Evolutionary conservation across 2,888 invertebrate genomes (phyloP).

Genomic region (Stenodera caucasica): DNA sequence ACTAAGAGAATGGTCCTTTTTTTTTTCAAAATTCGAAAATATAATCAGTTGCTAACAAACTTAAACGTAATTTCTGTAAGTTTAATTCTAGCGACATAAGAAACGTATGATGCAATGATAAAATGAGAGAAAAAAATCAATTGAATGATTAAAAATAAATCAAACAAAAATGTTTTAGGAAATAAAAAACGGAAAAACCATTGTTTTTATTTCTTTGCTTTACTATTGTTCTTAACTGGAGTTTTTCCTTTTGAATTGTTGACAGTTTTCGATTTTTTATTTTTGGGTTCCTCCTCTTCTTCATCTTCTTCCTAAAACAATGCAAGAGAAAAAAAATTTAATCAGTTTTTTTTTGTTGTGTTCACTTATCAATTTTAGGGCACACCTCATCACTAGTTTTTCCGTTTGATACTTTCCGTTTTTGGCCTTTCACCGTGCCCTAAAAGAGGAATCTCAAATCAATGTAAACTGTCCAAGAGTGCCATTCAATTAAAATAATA

Average conservation of each 20-base stretch:
- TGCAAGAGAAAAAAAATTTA: slow-evolving; percentile 14
- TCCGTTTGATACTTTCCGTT: slow-evolving; percentile 49
- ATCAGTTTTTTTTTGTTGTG: neutral
- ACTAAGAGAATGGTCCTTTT: slow-evolving; percentile 20
- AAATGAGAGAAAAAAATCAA: slow-evolving; percentile 16
- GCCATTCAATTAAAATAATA: neutral
- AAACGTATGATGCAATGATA: slow-evolving; percentile 9
- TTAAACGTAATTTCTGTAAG: slow-evolving; percentile 6
- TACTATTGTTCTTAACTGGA: slow-evolving; percentile 59
- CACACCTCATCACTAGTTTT: slow-evolving; percentile 46
- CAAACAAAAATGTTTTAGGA: neutral
- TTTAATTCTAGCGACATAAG: slow-evolving; percentile 13
- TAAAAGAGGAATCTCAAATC: slow-evolving; percentile 33
- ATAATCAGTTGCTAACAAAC: slow-evolving; percentile 10
- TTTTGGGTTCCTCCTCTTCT: slow-evolving; percentile 76
- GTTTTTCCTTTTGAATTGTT: slow-evolving; percentile 72
- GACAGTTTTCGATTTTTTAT: slow-evolving; percentile 74
- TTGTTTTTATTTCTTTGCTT: slow-evolving; percentile 75
- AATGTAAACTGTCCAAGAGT: slow-evolving; percentile 11
- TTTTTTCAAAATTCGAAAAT: slow-evolving; percentile 24
- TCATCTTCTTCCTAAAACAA: slow-evolving; percentile 64
- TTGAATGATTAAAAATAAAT: slow-evolving; percentile 16
- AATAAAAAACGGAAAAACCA: too few relatives aligned
- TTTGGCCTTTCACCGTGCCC: slow-evolving; percentile 34
- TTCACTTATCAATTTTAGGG: slow-evolving; percentile 20